Evolutionary conservation across 2,113 vertebrate genomes (phyloP), one percentile per base, ranked within the genome.

Genomic region (Thryonomys swinderianus): DNA sequence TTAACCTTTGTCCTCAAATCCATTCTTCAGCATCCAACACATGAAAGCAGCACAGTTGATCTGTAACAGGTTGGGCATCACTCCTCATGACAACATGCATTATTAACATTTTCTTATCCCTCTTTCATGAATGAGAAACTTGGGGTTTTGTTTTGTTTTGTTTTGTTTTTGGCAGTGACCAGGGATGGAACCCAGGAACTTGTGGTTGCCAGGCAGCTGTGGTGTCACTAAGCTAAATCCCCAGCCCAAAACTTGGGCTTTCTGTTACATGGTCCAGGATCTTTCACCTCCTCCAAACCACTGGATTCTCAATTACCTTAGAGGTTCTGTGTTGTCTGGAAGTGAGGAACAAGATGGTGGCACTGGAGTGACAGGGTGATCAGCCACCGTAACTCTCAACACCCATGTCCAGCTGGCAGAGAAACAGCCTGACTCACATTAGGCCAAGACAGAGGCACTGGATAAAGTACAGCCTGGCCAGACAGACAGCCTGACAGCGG

Each of bases 111-210:
- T 92, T 73, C 34, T 82, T 62, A 82, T 62, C 9, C 37, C 25
- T 88, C 17, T 85, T 92, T 90, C 62, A 96, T 4, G 80, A 64
- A 85, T 62, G 51, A 95, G 27, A 5, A 90, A 88, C 34, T 64
- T 14, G 48, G 10, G n/a, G n/a, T n/a, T n/a, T n/a, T n/a, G 48
- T 51, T 51, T 51, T 51, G 48, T 51, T 51, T 51, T 51, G 48
- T 51, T 51, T 51, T 51, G 48, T 51, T 51, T 51, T 51, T 51
- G 48, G 48, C 48, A 51, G 48, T 51, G n/a, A 51, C 48, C 48
- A 10, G 48, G 48, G 48, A 51, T 51, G 48, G 48, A 51, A 51
- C 48, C 10, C 48, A 51, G 48, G 48, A 51, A 5, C 48, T 51
- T 51, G 48, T 51, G 10, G 6, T 51, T 51, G 48, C 10, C 5